A percentile compares a stretch with the other conserved stretches of the same genome.
Conservation (phyloP, 2,113 vertebrate genomes). For the Chaetura pelagica region DNA sequence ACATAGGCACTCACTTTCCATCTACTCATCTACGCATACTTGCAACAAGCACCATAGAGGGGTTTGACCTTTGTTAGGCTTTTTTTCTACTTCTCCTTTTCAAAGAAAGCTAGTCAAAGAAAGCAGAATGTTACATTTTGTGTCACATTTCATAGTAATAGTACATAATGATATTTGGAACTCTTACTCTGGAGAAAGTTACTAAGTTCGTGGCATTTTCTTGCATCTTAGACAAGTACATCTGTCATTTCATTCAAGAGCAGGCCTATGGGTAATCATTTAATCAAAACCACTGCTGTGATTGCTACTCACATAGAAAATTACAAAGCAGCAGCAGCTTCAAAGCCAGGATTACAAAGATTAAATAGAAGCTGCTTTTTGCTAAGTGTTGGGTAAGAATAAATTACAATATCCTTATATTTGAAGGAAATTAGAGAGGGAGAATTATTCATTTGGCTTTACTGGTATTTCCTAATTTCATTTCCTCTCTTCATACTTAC, state of each 20-base stretch:
- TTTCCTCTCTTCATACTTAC: conserved; percentile 48
- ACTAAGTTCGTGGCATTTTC: conserved; percentile 32
- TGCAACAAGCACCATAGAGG: not conserved
- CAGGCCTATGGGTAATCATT: conserved; percentile 60
- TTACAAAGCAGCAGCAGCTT: conserved; percentile 58
- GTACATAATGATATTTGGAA: conserved; percentile 10
- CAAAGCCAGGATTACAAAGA: conserved; percentile 60
- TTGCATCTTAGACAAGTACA: conserved; percentile 43
- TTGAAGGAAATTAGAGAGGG: conserved; percentile 37
- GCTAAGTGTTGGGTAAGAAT: conserved; percentile 56
- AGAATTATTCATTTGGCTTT: conserved; percentile 58
- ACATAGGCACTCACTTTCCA: not conserved
- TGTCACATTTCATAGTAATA: conserved; percentile 19
- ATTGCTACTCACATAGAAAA: conserved; percentile 68
- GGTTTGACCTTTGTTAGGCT: not conserved
- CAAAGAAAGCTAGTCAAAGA: not conserved
- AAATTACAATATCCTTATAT: conserved; percentile 58
- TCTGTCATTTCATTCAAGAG: conserved; percentile 67
- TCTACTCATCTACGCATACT: not conserved
- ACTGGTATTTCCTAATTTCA: conserved; percentile 49
- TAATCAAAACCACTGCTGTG: conserved; percentile 70
- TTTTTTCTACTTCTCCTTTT: not conserved
- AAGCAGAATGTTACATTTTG: conserved; percentile 1
- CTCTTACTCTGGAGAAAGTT: conserved; percentile 15
- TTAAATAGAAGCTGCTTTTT: conserved; percentile 45